Base-by-base conservation (phyloP, 2,113 vertebrate species). In the Trochalopteron elliotii region DNA sequence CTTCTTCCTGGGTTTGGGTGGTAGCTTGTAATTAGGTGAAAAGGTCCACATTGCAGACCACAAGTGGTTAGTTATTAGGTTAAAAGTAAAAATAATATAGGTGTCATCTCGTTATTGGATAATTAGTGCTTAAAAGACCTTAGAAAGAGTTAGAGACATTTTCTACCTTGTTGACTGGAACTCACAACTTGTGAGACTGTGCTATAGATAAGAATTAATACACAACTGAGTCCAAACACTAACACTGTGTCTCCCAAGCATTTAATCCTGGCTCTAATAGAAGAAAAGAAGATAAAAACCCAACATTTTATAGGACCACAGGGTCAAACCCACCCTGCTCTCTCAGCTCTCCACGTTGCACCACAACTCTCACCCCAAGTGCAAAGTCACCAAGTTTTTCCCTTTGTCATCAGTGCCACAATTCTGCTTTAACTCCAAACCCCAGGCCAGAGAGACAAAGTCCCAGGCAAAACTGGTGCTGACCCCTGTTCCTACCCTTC, bases 401-500 rank as follows among this genome's bases (percentile, higher is more conserved):
- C 22, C 20, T 4, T 35, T 67, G 55, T 16, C 33, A 50, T 5
- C 39, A 33, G 12, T 15, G 35, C 64, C 80, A 74, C 2, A 4
- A 28, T 31, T 52, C 49, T 35, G 60, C 45, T 63, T 18, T 50
- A 60, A 40, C 24, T 33, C 44, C 60, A 17, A 28, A 28, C 2
- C 10, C 10, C 59, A 69, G 33, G 24, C n/a, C 0, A 1, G 19
- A 22, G 22, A 82, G 30, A 14, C 1, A 1, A 83, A 24, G n/a
- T 9, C 15, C 14, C 0, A 9, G 24, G 17, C 35, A 82, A 61
- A 82, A 35, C 23, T 8, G 19, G 31, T 30, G 31, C 35, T 2
- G 1, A 55, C 0, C 31, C 8, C 7, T 0, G 1, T 6, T 53
- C 63, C 30, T 16, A 1, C 10, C 68, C 83, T 60, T 45, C 39